Base-by-base conservation (phyloP, 2,888 invertebrate genomes). In the Andrena bucephala region DNA sequence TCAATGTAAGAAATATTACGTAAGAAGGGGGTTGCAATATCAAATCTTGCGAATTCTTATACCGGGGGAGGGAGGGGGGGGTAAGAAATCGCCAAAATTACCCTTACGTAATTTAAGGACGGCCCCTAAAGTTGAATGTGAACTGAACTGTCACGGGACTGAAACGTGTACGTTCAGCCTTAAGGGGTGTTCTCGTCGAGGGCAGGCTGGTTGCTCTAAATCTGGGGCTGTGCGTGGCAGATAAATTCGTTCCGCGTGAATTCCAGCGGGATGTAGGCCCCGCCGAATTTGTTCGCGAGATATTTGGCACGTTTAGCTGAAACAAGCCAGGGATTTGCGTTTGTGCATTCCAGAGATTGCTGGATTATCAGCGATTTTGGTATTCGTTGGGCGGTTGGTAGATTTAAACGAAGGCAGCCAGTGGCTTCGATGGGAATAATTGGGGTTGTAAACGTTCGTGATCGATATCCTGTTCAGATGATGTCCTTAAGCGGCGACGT, bases 401-500 rank as follows among this genome's bases (percentile, higher is more conserved):
- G n/a, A 29, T 29, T 70, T 70, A 36, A 20, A 20, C 20, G 10
- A 13, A 20, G 36, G 42, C 63, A 13, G 10, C 57, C 24, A 5
- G 57, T 27, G 57, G 13, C 27, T 16, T 27, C 59, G 20, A 59
- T 29, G 27, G 27, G 16, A 27, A 29, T 59, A 42, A 42, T 42
- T 8, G 24, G 24, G 57, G 57, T 27, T 57, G 57, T 57, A 63
- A 36, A 33, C 36, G n/a, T 7, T 62, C n/a, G 20, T 27, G 3
- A 48, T 54, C 20, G 20, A 57, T 33, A 75, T 36, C 13, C 50
- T 33, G 68, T 84, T 93, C 94, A 98, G 98, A 97, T 98, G 97
- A 98, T 99, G 98, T 99, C 98, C 94, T 96, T 99, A 94, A 99
- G 98, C 94, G 98, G 99, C 90, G 99, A 99, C 95, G 97, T 99